A percentile compares a stretch with the other conserved stretches of the same genome.
These are phyloP conservation scores for Lophotriccus pileatus DNA, from an alignment of 2,797 vertebrate species.

Conservation along the genomic window DNA sequence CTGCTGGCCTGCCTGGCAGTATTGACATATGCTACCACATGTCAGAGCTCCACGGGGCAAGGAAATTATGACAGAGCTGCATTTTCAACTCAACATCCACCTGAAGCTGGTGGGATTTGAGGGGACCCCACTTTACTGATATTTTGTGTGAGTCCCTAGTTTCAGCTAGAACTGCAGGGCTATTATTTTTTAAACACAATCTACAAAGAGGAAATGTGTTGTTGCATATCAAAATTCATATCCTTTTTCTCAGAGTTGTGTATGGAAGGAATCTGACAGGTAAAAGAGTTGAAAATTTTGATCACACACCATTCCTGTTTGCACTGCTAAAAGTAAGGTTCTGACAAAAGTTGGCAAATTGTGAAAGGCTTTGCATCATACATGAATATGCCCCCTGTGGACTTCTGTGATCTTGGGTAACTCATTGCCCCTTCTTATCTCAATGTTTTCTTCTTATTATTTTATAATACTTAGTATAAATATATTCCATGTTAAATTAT, in stretches of 20 bases:
- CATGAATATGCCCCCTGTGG: background rate
- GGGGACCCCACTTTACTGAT: accelerated
- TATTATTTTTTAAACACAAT: background rate
- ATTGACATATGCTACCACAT: background rate
- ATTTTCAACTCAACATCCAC: background rate
- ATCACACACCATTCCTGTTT: background rate
- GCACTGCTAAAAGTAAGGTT: background rate
- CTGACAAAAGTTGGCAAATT: background rate
- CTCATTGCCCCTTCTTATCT: background rate
- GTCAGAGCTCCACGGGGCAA: background rate
- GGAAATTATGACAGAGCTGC: background rate
- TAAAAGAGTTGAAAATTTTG: background rate
- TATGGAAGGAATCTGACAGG: background rate
- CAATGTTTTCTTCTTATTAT: background rate
- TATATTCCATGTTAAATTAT: background rate
- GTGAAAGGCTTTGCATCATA: background rate
- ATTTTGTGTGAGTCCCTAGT: background rate
- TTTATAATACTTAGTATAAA: background rate
- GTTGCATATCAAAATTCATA: background rate
- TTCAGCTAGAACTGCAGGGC: background rate
- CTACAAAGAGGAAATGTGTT: background rate
- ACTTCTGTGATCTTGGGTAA: background rate
- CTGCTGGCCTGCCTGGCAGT: background rate
- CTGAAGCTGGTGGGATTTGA: background rate
- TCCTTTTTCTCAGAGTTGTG: background rate